Evolutionary conservation across 1,140 invertebrate genomes (phyloP), one percentile per base, ranked within the genome.

Genomic region (Temnothorax nylanderi): DNA sequence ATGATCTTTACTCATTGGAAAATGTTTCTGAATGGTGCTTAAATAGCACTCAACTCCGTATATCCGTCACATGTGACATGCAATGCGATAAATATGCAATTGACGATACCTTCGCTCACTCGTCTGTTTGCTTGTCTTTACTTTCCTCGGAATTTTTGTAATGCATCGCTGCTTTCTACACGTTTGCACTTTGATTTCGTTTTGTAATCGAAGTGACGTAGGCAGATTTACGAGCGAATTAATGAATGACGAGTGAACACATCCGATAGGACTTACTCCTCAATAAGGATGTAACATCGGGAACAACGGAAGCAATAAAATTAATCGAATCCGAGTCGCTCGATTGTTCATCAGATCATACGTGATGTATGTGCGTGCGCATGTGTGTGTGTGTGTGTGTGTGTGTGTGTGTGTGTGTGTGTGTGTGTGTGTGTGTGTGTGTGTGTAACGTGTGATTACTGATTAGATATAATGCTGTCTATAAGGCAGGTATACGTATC

Each of bases 81-180:
- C 44, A 49, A 78, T 16, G 60, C 26, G 26, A 49, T 78, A 78
- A 78, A 49, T 65, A n/a, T 67, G 34, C 34, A 44, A 18, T 54
- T 54, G 77, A 69, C 49, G 34, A 72, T 56, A 75, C 13, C 41
- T 18, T 74, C 26, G 26, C 41, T 47, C 8, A 13, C 21, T 74
- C 37, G 26, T 11, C 21, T 58, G 62, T 18, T 60, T 21, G 51
- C 62, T 47, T 37, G n/a, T 32, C 64, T 84, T 84, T 75, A 75
- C 69, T 84, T 84, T 84, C 69, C 44, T 60, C 56, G 69, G 32
- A n/a, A 84, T 37, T 84, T 32, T 84, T 84, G 69, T 47, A 21
- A 81, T 26, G 51, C 67, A 34, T 21, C n/a, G 47, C 34, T 41
- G 80, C 80, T 75, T 84, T 84, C 80, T 62, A 75, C 32, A 8